phyloP scores from a whole-genome alignment of 2,888 invertebrate species.

The Perizoma flavofasciatum region DNA sequence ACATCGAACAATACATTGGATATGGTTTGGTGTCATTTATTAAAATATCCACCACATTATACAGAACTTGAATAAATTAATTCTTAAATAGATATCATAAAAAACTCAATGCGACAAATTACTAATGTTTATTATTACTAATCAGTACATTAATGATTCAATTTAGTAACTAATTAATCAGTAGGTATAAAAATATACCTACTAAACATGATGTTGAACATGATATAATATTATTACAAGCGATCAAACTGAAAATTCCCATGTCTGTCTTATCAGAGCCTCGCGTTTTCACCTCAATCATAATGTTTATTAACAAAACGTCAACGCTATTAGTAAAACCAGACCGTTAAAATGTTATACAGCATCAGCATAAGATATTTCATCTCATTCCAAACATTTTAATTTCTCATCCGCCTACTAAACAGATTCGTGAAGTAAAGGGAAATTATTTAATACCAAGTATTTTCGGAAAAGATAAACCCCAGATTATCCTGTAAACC shows the following conservation, averaged over 20 bases:
- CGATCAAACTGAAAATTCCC: conserved; percentile 5
- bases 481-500: conserved; percentile 15
- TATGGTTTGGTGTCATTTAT: too few species aligned
- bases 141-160: too few species aligned
- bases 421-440: conserved; percentile 13
- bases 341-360: conserved; percentile 14
- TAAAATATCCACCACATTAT: too few species aligned
- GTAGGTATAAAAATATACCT: not conserved
- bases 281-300: conserved; percentile 15
- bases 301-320: conserved; percentile 28
- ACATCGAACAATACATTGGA: too few species aligned
- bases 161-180: too few species aligned
- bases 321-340: conserved; percentile 25
- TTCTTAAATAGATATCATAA: too few species aligned
- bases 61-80: too few species aligned
- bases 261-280: not conserved
- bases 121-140: too few species aligned
- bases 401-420: conserved; percentile 23
- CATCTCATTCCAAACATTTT: conserved; percentile 29
- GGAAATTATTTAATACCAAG: conserved; percentile 20
- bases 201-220: not conserved
- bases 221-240: conserved; percentile 1
- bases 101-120: too few species aligned
- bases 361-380: conserved; percentile 26
- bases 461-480: conserved; percentile 19